Conservation (phyloP, 2,113 vertebrate species). For the Erinaceus europaeus region DNA sequence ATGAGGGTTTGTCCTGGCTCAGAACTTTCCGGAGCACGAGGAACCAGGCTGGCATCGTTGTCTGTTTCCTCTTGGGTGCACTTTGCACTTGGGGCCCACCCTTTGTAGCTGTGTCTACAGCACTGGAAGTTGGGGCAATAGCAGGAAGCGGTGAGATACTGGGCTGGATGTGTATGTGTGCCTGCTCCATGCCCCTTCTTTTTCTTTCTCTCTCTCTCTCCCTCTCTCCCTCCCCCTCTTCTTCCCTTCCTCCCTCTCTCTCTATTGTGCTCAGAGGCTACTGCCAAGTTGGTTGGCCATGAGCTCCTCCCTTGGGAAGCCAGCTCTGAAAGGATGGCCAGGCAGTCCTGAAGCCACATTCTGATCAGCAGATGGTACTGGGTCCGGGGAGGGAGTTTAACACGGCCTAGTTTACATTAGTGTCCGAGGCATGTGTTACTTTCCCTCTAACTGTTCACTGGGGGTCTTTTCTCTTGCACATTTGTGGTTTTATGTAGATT, state of each 20-base stretch:
- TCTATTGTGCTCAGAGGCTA: no score
- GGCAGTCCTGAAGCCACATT: conserved; percentile 24
- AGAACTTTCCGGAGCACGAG: not conserved
- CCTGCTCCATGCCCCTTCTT: not conserved
- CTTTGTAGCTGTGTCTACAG: conserved; percentile 29
- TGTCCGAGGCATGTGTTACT: not conserved
- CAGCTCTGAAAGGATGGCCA: not conserved
- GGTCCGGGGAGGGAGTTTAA: conserved; percentile 10
- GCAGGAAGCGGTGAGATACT: no score
- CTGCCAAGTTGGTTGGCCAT: not conserved
- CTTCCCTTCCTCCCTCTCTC: no score
- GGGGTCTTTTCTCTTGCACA: not conserved
- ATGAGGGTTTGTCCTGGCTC: not conserved
- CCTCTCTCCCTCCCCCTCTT: no score
- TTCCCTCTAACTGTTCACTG: not conserved
- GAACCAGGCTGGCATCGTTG: not conserved
- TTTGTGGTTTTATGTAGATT: not conserved
- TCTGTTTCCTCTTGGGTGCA: not conserved
- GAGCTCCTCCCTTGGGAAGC: conserved; percentile 25
- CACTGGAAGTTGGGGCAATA: no score
- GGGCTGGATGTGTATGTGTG: not conserved
- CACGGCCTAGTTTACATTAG: not conserved
- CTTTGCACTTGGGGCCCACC: not conserved
- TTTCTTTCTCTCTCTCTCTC: not conserved
- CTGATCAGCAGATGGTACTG: conserved; percentile 52